These are phyloP conservation scores for Podarcis raffonei DNA, from an alignment of 2,113 vertebrate genomes.

Conservation along the genomic window DNA sequence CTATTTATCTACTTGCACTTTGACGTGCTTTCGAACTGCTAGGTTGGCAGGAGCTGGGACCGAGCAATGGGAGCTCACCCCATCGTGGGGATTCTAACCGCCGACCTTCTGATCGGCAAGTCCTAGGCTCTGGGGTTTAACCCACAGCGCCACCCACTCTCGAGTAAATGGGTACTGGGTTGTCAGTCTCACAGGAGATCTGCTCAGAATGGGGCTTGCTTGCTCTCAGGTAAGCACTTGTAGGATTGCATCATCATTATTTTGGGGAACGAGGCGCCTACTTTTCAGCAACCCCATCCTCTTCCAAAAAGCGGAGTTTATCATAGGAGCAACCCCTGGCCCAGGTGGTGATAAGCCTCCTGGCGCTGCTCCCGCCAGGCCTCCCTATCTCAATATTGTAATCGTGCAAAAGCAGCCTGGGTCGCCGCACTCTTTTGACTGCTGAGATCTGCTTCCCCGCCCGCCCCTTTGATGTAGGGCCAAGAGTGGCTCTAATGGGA, in stretches of 20 bases:
- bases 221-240: too few relatives aligned
- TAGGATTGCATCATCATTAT: background rate
- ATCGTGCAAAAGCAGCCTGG: background rate
- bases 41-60: too few relatives aligned
- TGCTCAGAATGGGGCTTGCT: background rate
- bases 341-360: background rate
- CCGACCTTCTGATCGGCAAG: too few relatives aligned
- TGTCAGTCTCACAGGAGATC: background rate
- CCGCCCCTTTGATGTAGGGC: conserved; percentile 28
- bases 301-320: background rate
- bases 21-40: too few relatives aligned
- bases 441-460: background rate
- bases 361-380: background rate
- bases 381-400: background rate
- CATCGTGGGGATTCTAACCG: too few relatives aligned
- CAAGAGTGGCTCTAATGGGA: conserved; percentile 52
- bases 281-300: background rate
- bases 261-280: background rate
- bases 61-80: too few relatives aligned
- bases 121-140: too few relatives aligned
- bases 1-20: too few relatives aligned
- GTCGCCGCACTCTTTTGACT: background rate
- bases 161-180: background rate
- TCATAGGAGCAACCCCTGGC: too few relatives aligned
- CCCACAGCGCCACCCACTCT: background rate